These are phyloP conservation scores for Paedocypris sp. DNA, from an alignment of 2,113 vertebrate species.

Conservation along the genomic window DNA sequence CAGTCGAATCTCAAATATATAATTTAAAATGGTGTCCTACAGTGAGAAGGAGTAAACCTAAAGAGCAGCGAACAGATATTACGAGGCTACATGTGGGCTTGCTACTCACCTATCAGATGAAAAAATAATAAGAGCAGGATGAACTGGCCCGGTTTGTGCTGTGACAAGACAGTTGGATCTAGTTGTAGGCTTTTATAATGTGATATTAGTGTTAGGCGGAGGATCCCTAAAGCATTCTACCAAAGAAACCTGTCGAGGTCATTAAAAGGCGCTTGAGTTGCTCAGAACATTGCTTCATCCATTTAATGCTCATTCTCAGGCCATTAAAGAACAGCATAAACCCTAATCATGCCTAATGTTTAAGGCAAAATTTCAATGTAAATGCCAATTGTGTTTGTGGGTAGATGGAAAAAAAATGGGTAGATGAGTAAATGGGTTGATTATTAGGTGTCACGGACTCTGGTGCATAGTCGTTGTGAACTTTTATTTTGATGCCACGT, in stretches of 20 bases:
- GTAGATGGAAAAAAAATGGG: no score
- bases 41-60: not conserved
- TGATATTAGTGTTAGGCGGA: not conserved
- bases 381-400: no score
- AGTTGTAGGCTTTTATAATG: slow-evolving; percentile 5
- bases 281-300: not conserved
- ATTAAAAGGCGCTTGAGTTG: not conserved
- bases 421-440: no score
- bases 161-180: not conserved
- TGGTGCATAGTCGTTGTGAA: no score
- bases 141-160: not conserved
- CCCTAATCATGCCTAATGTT: no score
- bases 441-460: no score
- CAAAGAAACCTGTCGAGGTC: slow-evolving; percentile 1
- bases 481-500: no score
- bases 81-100: not conserved
- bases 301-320: not conserved
- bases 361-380: no score
- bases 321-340: not conserved
- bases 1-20: slow-evolving; percentile 3
- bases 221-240: not conserved
- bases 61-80: not conserved
- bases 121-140: not conserved
- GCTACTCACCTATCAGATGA: not conserved
- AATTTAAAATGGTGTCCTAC: slow-evolving; percentile 9